Evolutionary conservation across 2,797 vertebrate species (phyloP).

Genomic region (Muscicapa striata): DNA sequence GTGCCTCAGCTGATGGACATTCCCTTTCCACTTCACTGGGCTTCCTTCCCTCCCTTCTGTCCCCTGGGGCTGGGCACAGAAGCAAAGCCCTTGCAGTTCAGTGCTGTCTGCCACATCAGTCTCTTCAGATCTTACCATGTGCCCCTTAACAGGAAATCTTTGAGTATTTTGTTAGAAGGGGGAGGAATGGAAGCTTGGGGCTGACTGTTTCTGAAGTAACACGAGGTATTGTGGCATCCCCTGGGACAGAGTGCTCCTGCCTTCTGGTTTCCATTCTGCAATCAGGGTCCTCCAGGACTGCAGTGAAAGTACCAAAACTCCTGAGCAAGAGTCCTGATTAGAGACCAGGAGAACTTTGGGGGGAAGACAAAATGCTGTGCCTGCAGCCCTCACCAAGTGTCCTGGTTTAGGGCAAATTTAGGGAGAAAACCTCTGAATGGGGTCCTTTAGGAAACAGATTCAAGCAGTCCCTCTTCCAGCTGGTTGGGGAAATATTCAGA

Average conservation of each 20-base stretch:
- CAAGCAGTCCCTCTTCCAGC: too few relatives aligned
- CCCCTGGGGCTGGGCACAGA: constrained; percentile 3
- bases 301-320: not conserved
- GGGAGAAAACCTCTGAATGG: too few relatives aligned
- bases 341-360: not conserved
- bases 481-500: too few relatives aligned
- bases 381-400: not conserved
- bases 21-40: not conserved
- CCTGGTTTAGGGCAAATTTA: too few relatives aligned
- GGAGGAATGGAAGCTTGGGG: not conserved
- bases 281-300: not conserved
- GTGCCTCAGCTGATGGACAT: not conserved
- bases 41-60: not conserved
- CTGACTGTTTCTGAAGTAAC: not conserved
- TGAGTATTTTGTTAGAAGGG: not conserved
- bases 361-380: not conserved
- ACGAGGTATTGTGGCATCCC: not conserved
- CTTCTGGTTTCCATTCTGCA: not conserved
- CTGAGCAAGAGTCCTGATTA: not conserved
- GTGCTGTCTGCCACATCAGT: not conserved
- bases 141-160: not conserved
- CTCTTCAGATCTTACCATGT: not conserved
- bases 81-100: not conserved
- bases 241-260: not conserved
- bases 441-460: too few relatives aligned